Evolutionary conservation across 2,888 invertebrate species (phyloP).

Genomic region (Cheilosia scutellata): DNA sequence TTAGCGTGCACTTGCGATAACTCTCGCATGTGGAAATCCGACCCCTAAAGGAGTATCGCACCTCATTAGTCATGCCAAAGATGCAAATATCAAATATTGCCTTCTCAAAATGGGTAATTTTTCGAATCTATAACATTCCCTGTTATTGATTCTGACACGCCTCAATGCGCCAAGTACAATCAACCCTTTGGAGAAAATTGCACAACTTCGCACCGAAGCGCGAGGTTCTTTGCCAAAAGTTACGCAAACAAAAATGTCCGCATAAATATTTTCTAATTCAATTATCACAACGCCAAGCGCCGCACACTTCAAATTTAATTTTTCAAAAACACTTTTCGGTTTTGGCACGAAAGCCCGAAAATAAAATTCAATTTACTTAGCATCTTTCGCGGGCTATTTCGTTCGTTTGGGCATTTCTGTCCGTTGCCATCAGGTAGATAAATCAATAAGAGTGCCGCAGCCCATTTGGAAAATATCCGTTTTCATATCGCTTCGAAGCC

Average conservation of each 20-base stretch:
- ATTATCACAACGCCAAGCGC: conserved; percentile 8
- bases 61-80: no score
- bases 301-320: neutral
- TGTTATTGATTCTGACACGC: no score
- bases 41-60: no score
- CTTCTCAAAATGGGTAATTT: no score
- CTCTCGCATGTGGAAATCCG: no score
- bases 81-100: no score
- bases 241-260: conserved; percentile 23
- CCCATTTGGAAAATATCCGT: conserved; percentile 25
- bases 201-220: conserved; percentile 18
- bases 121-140: no score
- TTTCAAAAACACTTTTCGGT: conserved; percentile 17
- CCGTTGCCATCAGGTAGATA: conserved; percentile 13
- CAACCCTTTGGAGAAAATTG: neutral
- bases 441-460: conserved; percentile 35
- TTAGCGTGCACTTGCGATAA: no score
- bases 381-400: neutral
- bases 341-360: conserved; percentile 36
- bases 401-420: neutral
- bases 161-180: no score
- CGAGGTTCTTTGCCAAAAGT: conserved; percentile 30
- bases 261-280: conserved; percentile 39
- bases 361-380: conserved; percentile 24
- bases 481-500: conserved; percentile 15